These are phyloP conservation scores for Andrena praecox DNA, from an alignment of 2,888 invertebrate genomes.

Conservation along the genomic window DNA sequence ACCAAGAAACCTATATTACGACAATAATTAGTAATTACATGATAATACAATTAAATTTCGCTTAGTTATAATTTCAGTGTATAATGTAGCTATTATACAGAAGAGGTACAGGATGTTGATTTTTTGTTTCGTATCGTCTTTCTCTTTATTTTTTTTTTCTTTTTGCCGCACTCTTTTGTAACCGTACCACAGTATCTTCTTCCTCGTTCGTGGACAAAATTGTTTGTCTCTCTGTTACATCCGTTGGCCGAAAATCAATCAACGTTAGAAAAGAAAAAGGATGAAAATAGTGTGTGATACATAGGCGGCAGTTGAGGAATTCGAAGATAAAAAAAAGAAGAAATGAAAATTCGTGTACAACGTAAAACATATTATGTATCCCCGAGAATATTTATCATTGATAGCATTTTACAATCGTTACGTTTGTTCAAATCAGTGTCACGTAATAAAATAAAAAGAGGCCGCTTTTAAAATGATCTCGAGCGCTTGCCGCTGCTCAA, in stretches of 20 bases:
- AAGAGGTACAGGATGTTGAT: conserved; percentile 81
- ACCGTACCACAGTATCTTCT: conserved; percentile 29
- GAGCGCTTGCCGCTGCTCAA: conserved; percentile 18
- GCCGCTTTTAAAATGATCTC: conserved; percentile 21
- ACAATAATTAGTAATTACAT: conserved; percentile 84
- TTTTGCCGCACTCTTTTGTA: conserved; percentile 26
- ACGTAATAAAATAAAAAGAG: conserved; percentile 59
- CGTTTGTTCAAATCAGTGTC: conserved; percentile 40
- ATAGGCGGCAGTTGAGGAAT: conserved; percentile 23
- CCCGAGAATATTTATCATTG: not conserved
- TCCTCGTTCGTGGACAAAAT: conserved; percentile 45
- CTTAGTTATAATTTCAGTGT: conserved; percentile 77
- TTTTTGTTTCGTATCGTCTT: conserved; percentile 66
- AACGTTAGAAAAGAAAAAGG: conserved; percentile 27
- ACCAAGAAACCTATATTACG: conserved; percentile 83
- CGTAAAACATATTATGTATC: not conserved
- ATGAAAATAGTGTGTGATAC: conserved; percentile 64
- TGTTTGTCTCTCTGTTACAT: conserved; percentile 48
- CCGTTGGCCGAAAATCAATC: conserved; percentile 42
- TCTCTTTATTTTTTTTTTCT: conserved; percentile 59
- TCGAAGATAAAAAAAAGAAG: conserved; percentile 3
- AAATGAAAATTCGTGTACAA: conserved; percentile 11
- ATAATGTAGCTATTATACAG: conserved; percentile 83
- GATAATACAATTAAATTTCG: conserved; percentile 81
- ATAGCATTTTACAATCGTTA: not conserved